Conservation (phyloP, 2,797 vertebrate genomes). For the Denticeps clupeoides region DNA sequence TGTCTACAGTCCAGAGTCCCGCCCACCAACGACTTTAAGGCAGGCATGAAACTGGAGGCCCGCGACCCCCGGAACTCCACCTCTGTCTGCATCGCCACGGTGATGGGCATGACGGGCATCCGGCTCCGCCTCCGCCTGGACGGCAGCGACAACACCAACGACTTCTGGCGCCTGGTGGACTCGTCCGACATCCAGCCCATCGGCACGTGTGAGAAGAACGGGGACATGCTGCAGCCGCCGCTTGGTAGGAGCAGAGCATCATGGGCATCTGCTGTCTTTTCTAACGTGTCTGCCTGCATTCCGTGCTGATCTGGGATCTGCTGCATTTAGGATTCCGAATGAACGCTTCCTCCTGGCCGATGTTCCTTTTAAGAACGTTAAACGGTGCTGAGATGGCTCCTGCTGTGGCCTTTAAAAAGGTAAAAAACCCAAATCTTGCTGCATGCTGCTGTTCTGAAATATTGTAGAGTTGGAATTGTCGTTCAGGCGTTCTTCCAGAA, state of each 20-base stretch:
- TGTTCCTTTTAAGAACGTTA: slow-evolving; percentile 84
- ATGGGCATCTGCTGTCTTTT: no score
- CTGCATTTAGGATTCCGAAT: slow-evolving; percentile 91
- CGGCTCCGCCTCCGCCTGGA: slow-evolving; percentile 84
- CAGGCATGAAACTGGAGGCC: slow-evolving; percentile 94
- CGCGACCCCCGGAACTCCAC: slow-evolving; percentile 82
- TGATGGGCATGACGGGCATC: slow-evolving; percentile 80
- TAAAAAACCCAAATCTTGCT: no score
- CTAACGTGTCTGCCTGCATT: no score
- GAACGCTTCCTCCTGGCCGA: slow-evolving; percentile 93
- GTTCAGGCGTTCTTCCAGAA: no score
- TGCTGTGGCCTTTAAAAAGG: slow-evolving; percentile 80
- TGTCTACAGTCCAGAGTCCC: slow-evolving; percentile 71
- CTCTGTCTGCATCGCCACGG: slow-evolving; percentile 86
- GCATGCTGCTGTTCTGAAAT: no score
- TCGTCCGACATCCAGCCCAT: slow-evolving; percentile 89
- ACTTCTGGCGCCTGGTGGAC: slow-evolving; percentile 95
- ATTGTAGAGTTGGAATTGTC: no score
- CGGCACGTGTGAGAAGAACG: slow-evolving; percentile 89
- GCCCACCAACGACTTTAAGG: slow-evolving; percentile 86
- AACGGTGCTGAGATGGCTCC: slow-evolving; percentile 91
- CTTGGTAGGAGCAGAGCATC: no score
- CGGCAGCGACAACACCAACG: slow-evolving; percentile 90
- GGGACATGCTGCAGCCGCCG: slow-evolving; percentile 91
- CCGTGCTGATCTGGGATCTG: no score